Evolutionary conservation across 2,113 vertebrate genomes (phyloP).

Genomic region (Silurus asotus): DNA sequence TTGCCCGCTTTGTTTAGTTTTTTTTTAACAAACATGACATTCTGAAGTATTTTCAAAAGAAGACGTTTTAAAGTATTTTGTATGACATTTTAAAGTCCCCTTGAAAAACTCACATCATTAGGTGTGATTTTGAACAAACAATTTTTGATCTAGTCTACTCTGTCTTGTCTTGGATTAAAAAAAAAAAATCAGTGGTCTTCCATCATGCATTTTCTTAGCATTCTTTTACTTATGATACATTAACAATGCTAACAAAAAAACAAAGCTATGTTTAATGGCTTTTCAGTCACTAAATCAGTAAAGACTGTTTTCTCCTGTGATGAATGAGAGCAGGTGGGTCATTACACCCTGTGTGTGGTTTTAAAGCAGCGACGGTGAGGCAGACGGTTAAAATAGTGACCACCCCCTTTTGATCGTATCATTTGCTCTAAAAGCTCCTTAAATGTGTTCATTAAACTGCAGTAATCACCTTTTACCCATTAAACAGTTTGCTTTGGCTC

Average conservation of each 20-base stretch:
- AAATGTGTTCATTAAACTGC: background rate
- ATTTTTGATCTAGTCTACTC: no score
- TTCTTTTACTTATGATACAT: background rate
- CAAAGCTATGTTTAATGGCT: background rate
- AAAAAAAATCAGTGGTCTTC: background rate
- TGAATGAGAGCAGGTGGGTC: background rate
- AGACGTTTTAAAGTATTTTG: no score
- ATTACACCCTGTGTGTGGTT: background rate
- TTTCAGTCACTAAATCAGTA: background rate
- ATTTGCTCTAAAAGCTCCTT: background rate
- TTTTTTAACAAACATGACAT: no score
- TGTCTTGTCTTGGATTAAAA: background rate
- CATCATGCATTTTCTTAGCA: background rate
- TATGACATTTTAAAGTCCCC: no score
- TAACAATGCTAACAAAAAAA: background rate
- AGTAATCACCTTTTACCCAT: background rate
- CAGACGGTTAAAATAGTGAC: background rate
- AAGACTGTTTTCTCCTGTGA: background rate
- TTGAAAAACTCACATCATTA: no score
- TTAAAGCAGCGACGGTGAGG: background rate
- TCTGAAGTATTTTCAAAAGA: no score
- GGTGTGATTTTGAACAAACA: no score
- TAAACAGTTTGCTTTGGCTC: background rate
- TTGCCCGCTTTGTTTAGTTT: no score
- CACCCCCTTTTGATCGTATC: background rate